Evolutionary conservation across 1,140 invertebrate genomes (phyloP), one percentile per base, ranked within the genome.

Genomic region (Bombus polaris): DNA sequence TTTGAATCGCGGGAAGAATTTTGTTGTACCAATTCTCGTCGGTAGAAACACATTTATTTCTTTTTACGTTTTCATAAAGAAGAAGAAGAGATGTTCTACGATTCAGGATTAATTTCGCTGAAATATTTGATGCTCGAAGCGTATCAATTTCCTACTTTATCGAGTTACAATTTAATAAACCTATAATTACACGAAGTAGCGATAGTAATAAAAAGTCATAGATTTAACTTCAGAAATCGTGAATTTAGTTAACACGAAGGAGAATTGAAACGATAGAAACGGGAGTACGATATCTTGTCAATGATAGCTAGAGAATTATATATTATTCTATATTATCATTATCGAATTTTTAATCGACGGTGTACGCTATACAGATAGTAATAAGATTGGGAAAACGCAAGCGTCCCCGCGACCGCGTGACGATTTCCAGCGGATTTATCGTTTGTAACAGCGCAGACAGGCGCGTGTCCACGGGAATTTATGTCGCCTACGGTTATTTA

Each of bases 401-500:
- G 13, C 25, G 28, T 59, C 18, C 25, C 4, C 18, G 18, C 32
- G 66, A 13, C 32, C 62, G 28, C n/a, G 10, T 47, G 62, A 78
- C 62, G 37, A 82, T 65, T 75, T 65, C 32, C 72, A 75, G 47
- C 53, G 42, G 73, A 82, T 82, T 82, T 65, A 75, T 74, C 59
- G 68, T 25, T 25, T 28, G 35, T 32, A 53, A 70, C 78, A 53
- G 3, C 66, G 39, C 15, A 44, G 66, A 71, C 66, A 71, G 66
- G 28, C 44, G 78, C 22, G n/a, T 35, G 39, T 75, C 70, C 71
- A 25, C 57, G 18, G 6, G 44, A 82, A 82, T 82, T 82, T 82
- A 82, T 82, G 62, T 82, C 32, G 22, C 35, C 70, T 42, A 39
- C 57, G 47, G 81, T 82, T 82, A 82, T 82, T 82, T 82, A 82